These are phyloP conservation scores for Clarias macrocephalus DNA, from an alignment of 2,113 vertebrate species.

Conservation along the genomic window DNA sequence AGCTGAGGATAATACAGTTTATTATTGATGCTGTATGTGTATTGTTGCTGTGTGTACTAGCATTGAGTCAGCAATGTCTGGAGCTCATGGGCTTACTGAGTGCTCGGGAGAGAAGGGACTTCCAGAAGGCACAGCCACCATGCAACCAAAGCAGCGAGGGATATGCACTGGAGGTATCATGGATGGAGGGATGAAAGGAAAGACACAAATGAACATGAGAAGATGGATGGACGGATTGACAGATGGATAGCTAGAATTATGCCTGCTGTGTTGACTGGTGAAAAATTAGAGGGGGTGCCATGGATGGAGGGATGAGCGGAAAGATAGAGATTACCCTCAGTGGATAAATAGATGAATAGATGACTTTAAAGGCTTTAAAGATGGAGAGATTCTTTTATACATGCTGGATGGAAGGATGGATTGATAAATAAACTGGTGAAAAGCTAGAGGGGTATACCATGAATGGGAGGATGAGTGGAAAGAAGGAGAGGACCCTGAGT, in stretches of 20 bases:
- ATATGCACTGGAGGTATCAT: constrained; percentile 78
- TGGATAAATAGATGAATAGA: no score
- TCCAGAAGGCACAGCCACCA: constrained; percentile 68
- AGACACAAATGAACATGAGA: no score
- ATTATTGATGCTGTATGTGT: not conserved
- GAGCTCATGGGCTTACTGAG: constrained; percentile 83
- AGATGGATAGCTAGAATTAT: not conserved
- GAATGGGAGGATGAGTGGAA: no score
- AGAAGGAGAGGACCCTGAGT: no score
- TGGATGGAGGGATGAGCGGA: not conserved
- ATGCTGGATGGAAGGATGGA: no score
- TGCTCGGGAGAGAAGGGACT: constrained; percentile 75
- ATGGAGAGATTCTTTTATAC: no score
- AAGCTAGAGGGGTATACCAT: no score
- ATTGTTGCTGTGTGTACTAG: constrained; percentile 59
- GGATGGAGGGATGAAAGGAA: not conserved
- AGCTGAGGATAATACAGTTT: not conserved
- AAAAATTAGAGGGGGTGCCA: no score
- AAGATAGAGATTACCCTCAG: not conserved
- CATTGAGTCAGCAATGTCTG: constrained; percentile 76
- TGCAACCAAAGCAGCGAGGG: constrained; percentile 67
- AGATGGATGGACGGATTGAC: not conserved
- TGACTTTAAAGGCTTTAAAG: no score
- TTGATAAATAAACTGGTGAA: no score
- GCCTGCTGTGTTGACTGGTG: not conserved